Percentiles rank a stretch among this genome's conserved stretches.
Evolutionary conservation across 2,797 vertebrate genomes (phyloP).

Genomic region (Huso huso): DNA sequence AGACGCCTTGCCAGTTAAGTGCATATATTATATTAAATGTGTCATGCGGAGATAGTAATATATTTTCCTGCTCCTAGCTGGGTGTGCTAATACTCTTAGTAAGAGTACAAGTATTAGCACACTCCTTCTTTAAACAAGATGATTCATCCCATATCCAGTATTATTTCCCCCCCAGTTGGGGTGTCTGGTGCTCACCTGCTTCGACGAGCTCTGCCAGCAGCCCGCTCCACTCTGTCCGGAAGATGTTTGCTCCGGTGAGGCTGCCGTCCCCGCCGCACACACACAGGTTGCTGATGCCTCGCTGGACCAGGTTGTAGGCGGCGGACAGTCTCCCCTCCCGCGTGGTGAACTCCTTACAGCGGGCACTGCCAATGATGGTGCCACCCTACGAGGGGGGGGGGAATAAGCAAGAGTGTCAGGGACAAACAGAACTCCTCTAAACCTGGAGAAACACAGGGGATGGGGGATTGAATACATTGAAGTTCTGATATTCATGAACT

Average conservation of each 20-base stretch:
- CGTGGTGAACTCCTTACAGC: slow-evolving; percentile 82
- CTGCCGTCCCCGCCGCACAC: slow-evolving; percentile 93
- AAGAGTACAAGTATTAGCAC: no score
- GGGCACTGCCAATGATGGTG: slow-evolving; percentile 86
- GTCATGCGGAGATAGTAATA: no score
- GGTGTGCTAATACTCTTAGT: no score
- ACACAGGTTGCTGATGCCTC: slow-evolving; percentile 88
- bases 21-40: background rate
- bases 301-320: slow-evolving; percentile 80
- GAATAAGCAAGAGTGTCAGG: slow-evolving; percentile 7
- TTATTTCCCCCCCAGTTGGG: no score
- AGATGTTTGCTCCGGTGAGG: slow-evolving; percentile 86
- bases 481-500: no score
- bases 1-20: background rate
- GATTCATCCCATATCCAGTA: no score
- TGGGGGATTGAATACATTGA: no score
- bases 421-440: background rate
- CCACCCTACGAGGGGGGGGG: slow-evolving; percentile 64
- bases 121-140: no score
- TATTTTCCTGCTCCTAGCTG: no score
- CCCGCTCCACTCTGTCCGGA: slow-evolving; percentile 80
- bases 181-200: slow-evolving; percentile 53
- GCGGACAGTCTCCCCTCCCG: slow-evolving; percentile 73
- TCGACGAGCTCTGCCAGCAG: slow-evolving; percentile 76
- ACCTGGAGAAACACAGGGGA: no score